Evolutionary conservation across 2,797 vertebrate genomes (phyloP).

Genomic region (Channa striata): DNA sequence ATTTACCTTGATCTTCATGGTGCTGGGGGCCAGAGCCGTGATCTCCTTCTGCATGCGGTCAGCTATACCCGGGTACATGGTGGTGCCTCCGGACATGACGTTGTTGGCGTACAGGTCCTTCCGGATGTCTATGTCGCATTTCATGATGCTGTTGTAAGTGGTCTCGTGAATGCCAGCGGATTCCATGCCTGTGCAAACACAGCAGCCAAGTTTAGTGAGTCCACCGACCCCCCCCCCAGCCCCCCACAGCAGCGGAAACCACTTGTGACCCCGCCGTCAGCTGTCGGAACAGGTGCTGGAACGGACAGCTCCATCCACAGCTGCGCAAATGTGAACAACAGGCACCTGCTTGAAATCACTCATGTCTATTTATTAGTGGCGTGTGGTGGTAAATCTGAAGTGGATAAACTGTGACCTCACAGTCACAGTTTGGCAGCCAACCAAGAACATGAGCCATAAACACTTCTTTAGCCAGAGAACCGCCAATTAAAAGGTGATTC

Average conservation of each 20-base stretch:
- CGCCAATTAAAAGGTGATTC: background rate
- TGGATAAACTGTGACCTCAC: slow-evolving; percentile 24
- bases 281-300: slow-evolving; percentile 73
- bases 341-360: slow-evolving; percentile 23
- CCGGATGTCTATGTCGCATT: slow-evolving; percentile 89
- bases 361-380: slow-evolving; percentile 18
- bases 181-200: slow-evolving; percentile 80
- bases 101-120: slow-evolving; percentile 97
- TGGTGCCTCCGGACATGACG: slow-evolving; percentile 93
- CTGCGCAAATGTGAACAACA: slow-evolving; percentile 41
- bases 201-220: slow-evolving; percentile 20
- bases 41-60: slow-evolving; percentile 98
- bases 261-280: slow-evolving; percentile 37
- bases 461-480: background rate
- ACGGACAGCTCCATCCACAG: slow-evolving; percentile 66
- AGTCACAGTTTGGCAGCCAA: slow-evolving; percentile 1
- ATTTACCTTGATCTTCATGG: slow-evolving; percentile 94
- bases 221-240: background rate
- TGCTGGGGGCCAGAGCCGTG: slow-evolving; percentile 93
- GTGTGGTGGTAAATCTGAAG: slow-evolving; percentile 4
- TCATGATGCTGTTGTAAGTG: slow-evolving; percentile 87
- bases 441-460: slow-evolving; percentile 5
- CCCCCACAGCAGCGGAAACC: background rate
- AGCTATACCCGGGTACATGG: slow-evolving; percentile 96
- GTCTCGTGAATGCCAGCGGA: slow-evolving; percentile 85